Evolutionary conservation across 2,888 invertebrate genomes (phyloP), one percentile per base, ranked within the genome.

Genomic region (Eretmocerus hayati): DNA sequence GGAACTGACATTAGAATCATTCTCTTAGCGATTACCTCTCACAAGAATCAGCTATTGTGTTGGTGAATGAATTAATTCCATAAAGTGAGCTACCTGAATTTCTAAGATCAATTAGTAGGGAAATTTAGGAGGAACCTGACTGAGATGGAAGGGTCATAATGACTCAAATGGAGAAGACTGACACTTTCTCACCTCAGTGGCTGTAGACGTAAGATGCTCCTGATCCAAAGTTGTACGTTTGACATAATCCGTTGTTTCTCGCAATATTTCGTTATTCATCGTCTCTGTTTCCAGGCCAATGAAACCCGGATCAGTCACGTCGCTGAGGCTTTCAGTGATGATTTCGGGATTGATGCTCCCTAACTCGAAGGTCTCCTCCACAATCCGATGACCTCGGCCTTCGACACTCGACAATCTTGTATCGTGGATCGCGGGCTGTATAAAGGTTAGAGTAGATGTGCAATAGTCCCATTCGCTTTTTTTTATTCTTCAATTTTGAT

Each of bases 201-300:
- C 54, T 13, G 60, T 50, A 19, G 55, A 49, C 30, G 58, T 57
- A 43, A 51, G 46, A 31, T 52, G 52, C 31, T 58, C 55, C 23
- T 42, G 44, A 45, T 56, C 53, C 15, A 52, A 48, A 35, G 59
- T 58, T 16, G 62, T 62, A n/a, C 58, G 54, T 45, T 59, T 58
- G 21, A 59, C 57, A 52, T 62, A 61, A 49, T 63, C 63, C 47
- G 60, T 44, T 39, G 61, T 62, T 50, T 66, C 67, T 35, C 61
- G 58, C 22, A 64, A 61, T 44, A 69, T 69, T 56, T 69, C 69
- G 55, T 69, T 69, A 58, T 65, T 58, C 64, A 67, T 65, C 45
- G 62, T 63, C 52, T 68, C 65, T 37, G 63, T 63, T 46, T 65
- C 64, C 35, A 60, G 54, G 23, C 23, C 42, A 50, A 42, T 54